Conservation (phyloP, 64 coral and sea anemone species). For the Stichodactyla helianthus region DNA sequence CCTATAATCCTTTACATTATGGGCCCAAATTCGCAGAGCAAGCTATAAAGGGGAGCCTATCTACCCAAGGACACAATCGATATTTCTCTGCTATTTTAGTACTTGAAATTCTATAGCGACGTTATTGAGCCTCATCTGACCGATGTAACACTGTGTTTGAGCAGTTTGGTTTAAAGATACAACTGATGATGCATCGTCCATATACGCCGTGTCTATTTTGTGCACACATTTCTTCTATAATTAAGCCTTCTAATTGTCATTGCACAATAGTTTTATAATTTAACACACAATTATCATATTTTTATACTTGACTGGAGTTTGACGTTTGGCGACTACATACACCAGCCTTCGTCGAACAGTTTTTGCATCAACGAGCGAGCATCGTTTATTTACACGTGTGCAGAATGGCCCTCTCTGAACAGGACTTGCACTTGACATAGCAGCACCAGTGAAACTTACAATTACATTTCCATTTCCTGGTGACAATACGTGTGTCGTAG, state of each 20-base stretch:
- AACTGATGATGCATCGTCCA: background rate
- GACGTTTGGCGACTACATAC: background rate
- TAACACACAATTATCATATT: background rate
- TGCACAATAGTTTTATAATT: background rate
- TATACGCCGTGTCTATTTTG: background rate
- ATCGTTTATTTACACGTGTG: slow-evolving; percentile 65
- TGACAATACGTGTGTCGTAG: slow-evolving; percentile 60
- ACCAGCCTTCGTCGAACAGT: slow-evolving; percentile 1
- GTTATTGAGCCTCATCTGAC: too few species aligned
- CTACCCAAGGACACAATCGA: too few species aligned
- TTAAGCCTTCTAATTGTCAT: background rate
- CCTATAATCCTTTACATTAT: too few species aligned
- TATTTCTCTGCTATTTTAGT: too few species aligned
- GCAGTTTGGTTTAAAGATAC: background rate
- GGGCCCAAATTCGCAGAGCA: too few species aligned
- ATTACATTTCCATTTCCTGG: slow-evolving; percentile 51
- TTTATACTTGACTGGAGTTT: background rate
- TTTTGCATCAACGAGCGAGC: background rate
- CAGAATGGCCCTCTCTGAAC: slow-evolving; percentile 23
- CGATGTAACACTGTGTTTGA: background rate
- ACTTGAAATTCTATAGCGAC: too few species aligned
- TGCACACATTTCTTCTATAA: background rate
- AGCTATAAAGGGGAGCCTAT: too few species aligned
- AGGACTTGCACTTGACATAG: slow-evolving; percentile 57
- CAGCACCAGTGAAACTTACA: slow-evolving; percentile 97